Percentiles rank a stretch among this genome's conserved stretches.
Conservation (phyloP, 2,888 invertebrate species). For the Amphipyra tragopoginis region DNA sequence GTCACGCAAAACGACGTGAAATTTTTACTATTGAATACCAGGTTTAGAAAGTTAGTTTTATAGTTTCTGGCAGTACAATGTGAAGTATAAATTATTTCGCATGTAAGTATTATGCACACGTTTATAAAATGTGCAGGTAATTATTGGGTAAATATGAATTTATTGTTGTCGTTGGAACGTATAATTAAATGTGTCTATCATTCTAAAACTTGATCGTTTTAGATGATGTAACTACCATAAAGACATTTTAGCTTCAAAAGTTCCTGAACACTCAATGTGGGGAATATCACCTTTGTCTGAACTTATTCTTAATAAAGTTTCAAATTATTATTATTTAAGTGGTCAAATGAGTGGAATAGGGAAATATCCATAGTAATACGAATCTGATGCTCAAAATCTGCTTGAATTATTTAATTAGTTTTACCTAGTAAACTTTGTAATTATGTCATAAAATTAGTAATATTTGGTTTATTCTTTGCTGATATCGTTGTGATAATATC, state of each 20-base stretch:
- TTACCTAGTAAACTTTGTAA: constrained; percentile 69
- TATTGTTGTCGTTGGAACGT: constrained; percentile 2
- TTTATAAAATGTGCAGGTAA: background rate
- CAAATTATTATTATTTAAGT: constrained; percentile 79
- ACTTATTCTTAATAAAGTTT: constrained; percentile 62
- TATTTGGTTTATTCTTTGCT: constrained; percentile 76
- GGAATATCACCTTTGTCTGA: constrained; percentile 3
- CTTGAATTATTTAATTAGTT: constrained; percentile 77
- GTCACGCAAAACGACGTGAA: constrained; percentile 1
- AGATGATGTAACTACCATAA: background rate
- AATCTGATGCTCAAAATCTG: constrained; percentile 87
- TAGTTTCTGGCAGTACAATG: background rate
- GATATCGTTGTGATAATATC: constrained; percentile 71
- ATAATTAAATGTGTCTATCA: background rate
- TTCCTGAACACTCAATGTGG: constrained; percentile 38
- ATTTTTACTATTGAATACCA: constrained; percentile 14
- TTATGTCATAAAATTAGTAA: constrained; percentile 68
- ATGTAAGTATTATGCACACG: constrained; percentile 9
- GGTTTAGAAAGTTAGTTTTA: constrained; percentile 20
- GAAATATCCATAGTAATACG: constrained; percentile 56
- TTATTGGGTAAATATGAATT: constrained; percentile 1
- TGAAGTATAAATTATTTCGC: background rate
- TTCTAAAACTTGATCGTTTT: constrained; percentile 2
- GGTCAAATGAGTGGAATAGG: constrained; percentile 80
- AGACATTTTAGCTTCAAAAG: constrained; percentile 1